Evolutionary conservation across 1,140 invertebrate species (phyloP), one percentile per base, ranked within the genome.

Genomic region (Branchinecta lynchi): DNA sequence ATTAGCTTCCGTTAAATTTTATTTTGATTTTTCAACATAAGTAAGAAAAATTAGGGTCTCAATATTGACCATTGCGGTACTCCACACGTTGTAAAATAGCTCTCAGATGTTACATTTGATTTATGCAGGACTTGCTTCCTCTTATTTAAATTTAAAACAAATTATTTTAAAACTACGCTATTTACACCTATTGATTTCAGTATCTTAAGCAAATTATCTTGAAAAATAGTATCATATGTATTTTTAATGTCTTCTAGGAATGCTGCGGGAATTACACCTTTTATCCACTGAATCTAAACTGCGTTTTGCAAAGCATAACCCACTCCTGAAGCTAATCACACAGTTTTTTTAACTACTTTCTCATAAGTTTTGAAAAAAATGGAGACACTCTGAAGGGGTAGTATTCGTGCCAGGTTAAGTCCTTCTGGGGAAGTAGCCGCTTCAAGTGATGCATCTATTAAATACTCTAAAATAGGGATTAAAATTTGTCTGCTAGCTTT

Each of bases 401-500:
- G n/a, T 51, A 51, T n/a, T 9, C 46, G 46, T 9, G 46, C 46
- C 9, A 51, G 9, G 9, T n/a, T 51, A 9, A 51, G 46, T 51
- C 46, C n/a, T 51, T 51, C 46, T 51, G 46, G 46, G 46, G n/a
- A n/a, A 51, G 46, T 51, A 9, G 9, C 46, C 46, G 46, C 46
- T 51, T 51, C 46, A 51, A 51, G 46, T 51, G n/a, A 51, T n/a
- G n/a, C 9, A 51, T 51, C n/a, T 51, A 51, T n/a, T 51, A 51
- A 51, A 51, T 51, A 51, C 9, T 9, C 46, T 51, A 51, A 51
- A 51, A 51, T 51, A 51, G 46, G 46, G n/a, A 51, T 51, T 9
- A n/a, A n/a, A 51, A 51, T 51, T 51, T 51, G 46, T 51, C n/a
- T 51, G 46, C 46, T 51, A n/a, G 46, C 46, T 51, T 51, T 51